phyloP scores from a whole-genome alignment of 2,888 invertebrate genomes.

The Drosophila anceps region DNA sequence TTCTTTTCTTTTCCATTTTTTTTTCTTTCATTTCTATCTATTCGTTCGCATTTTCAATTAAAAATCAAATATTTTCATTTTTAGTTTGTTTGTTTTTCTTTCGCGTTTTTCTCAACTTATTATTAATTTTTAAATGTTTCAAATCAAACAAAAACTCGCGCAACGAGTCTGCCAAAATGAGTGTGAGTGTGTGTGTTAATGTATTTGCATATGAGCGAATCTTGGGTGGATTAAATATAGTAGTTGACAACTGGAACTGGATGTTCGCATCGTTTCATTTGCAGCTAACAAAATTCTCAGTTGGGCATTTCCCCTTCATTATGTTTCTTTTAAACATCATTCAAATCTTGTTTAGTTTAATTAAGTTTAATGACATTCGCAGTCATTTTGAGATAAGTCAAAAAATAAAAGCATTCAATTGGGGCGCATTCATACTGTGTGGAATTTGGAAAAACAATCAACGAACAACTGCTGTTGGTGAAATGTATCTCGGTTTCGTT shows the following conservation, averaged over 20 bases:
- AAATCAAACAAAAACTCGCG: slow-evolving; percentile 48
- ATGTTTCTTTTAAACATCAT: slow-evolving; percentile 3
- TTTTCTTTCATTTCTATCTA: slow-evolving; percentile 3
- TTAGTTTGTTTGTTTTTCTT: slow-evolving; percentile 34
- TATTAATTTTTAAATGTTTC: slow-evolving; percentile 44
- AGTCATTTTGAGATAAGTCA: slow-evolving; percentile 23
- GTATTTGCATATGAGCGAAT: slow-evolving; percentile 27
- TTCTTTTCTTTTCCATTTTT: not conserved
- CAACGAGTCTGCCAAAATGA: slow-evolving; percentile 39
- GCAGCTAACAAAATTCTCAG: slow-evolving; percentile 1
- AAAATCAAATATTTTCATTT: slow-evolving; percentile 40
- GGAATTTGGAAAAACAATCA: slow-evolving; percentile 29
- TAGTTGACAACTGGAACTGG: slow-evolving; percentile 33
- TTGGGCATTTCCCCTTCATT: slow-evolving; percentile 1
- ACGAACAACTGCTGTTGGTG: slow-evolving; percentile 5
- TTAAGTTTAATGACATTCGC: slow-evolving; percentile 36
- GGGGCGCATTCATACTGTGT: slow-evolving; percentile 12
- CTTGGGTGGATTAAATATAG: slow-evolving; percentile 16
- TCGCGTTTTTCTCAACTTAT: slow-evolving; percentile 51
- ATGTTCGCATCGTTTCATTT: slow-evolving; percentile 29
- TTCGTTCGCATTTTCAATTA: slow-evolving; percentile 29
- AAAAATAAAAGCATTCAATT: slow-evolving; percentile 32
- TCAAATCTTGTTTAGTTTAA: slow-evolving; percentile 4
- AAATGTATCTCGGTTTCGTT: slow-evolving; percentile 8
- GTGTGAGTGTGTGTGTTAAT: slow-evolving; percentile 10